Percentiles rank a stretch among this genome's conserved stretches.
These are phyloP conservation scores for Drosophila vallismaia DNA, from an alignment of 2,888 invertebrate genomes.

Conservation along the genomic window DNA sequence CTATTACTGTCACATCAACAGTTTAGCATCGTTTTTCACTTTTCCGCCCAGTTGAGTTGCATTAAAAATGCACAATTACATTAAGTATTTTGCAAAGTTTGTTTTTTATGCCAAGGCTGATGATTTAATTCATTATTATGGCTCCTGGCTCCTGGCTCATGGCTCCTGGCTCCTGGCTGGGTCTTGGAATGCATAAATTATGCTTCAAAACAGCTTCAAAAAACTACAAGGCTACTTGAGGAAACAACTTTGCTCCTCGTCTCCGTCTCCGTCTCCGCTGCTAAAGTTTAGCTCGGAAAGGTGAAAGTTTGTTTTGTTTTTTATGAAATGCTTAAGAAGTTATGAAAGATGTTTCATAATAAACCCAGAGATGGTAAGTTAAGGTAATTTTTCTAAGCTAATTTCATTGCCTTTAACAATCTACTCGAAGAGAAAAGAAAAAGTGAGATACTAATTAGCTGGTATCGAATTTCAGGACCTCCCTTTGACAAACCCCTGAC, in stretches of 20 bases:
- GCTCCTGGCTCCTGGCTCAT: background rate
- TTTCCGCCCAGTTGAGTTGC: constrained; percentile 1
- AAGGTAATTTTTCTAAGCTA: background rate
- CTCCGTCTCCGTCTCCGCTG: background rate
- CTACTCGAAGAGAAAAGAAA: background rate
- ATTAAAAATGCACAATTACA: constrained; percentile 28
- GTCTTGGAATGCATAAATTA: constrained; percentile 1
- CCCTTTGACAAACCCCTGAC: background rate
- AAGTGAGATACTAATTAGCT: background rate
- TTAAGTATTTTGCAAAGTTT: constrained; percentile 11
- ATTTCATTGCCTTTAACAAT: background rate
- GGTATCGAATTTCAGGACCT: constrained; percentile 1
- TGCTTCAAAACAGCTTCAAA: background rate
- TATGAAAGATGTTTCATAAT: background rate
- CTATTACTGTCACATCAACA: constrained; percentile 19
- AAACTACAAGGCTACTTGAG: background rate
- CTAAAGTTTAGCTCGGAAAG: background rate
- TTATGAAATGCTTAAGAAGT: background rate
- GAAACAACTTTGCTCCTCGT: background rate
- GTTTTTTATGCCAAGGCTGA: background rate
- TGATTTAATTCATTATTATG: constrained; percentile 5
- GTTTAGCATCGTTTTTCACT: constrained; percentile 1
- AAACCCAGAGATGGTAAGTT: background rate
- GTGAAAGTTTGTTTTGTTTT: background rate
- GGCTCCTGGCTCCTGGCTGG: background rate